Base-by-base conservation (phyloP, 2,888 invertebrate species). In the Lasioglossum calceatum region DNA sequence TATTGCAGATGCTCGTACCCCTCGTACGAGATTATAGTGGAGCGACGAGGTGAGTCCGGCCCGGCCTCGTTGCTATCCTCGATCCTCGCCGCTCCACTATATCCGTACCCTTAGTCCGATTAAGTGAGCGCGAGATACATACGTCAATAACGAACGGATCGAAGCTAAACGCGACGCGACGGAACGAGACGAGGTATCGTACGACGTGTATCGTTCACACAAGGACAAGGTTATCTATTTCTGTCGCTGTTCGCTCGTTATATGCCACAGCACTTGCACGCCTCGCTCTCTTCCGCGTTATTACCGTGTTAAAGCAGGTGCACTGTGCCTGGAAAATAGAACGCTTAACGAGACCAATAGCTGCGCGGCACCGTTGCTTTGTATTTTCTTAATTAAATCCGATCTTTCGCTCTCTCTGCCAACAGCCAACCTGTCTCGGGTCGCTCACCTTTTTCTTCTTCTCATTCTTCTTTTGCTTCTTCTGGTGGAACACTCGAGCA, bases 201-300 rank as follows among this genome's bases (percentile, higher is more conserved):
- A 10, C 19, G 47, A 36, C 19, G 67, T 32, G 67, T 19, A 36
- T 61, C 58, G 54, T 42, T 23, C n/a, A 27, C 36, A 16, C 77
- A 67, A 85, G 84, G 77, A 75, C 78, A 71, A 74, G 70, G 27
- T 71, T 74, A 39, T 27, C 70, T 78, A 75, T 84, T 84, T 84
- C 42, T n/a, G 39, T 71, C 58, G n/a, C 58, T 58, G 47, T 58
- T 67, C 12, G 5, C n/a, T 47, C 19, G 39, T 74, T 58, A 74
- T 54, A 64, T 64, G 44, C 14, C 8, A 23, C n/a, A 61, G 42
- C 27, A 64, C 39, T 47, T 47, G 39, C 47, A 5, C 36, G 36
- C 3, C 32, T 14, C 70, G 67, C 42, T 82, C 47, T 42, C 58
- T 70, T 82, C 42, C 75, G 73, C 16, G 70, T 54, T 19, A 78